Base-by-base conservation (phyloP, 2,888 invertebrate species). In the Drosophila anceps region DNA sequence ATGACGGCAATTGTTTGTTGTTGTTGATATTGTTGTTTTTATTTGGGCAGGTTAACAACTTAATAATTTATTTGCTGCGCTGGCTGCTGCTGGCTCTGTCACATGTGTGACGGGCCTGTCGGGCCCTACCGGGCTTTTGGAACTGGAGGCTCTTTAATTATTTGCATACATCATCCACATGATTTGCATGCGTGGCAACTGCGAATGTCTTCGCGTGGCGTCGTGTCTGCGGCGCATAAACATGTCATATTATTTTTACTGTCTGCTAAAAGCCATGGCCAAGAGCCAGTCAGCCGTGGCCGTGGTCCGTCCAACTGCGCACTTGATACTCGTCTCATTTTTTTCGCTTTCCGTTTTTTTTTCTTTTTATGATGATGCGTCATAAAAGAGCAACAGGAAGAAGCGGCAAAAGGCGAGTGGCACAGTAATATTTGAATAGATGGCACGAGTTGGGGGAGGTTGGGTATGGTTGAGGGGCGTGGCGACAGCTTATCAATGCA, bases 401-500 rank as follows among this genome's bases (percentile, higher is more conserved):
- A 62, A 46, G 76, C 24, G 48, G 31, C 33, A n/a, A 12, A 63
- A 13, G 46, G 58, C 44, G 59, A 69, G 41, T 63, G 63, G 60
- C 33, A 57, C 53, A 58, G 20, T 67, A 79, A 57, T 54, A 63
- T 73, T 83, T 43, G 67, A 77, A 82, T 80, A 69, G 55, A 67
- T 59, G 63, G 20, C n/a, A 29, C n/a, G n/a, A 35, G 12, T 7
- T 5, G 9, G 27, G 33, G 35, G 55, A 8, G 20, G 24, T 0
- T 44, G 24, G 44, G 13, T 6, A 6, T 5, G 43, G 2, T 13
- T 7, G 12, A 27, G 29, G 41, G 67, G 69, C 48, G 8, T 58
- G 60, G 64, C 67, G 60, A 58, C 57, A 71, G 88, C 88, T 88
- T 88, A 88, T 88, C 88, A 88, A 90, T 90, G 88, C 88, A 88